Conservation (phyloP, 2,113 vertebrate species). For the Oceanodroma tethys region DNA sequence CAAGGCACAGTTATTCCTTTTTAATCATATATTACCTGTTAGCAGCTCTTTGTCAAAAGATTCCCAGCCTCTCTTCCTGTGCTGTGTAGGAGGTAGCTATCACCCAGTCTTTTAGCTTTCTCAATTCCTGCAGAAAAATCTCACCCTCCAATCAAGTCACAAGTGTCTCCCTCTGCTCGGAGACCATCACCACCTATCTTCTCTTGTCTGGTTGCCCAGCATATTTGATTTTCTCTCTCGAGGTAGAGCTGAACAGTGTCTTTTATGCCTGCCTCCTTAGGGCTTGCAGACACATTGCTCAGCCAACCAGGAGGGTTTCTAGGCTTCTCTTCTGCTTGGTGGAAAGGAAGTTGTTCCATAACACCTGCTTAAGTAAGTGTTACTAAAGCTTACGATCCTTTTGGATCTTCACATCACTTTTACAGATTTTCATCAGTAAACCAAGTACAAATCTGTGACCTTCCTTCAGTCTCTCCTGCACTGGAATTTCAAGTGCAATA, state of each 20-base stretch:
- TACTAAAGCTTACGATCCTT: neutral
- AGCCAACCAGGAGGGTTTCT: neutral
- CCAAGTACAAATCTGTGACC: neutral
- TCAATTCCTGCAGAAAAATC: neutral
- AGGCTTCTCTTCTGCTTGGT: neutral
- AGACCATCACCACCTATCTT: neutral
- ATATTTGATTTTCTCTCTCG: neutral
- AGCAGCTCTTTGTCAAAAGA: neutral
- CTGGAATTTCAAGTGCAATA: neutral
- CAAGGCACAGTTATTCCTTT: slow-evolving; percentile 22
- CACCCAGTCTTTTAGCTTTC: neutral
- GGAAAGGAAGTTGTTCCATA: neutral
- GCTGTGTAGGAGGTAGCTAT: neutral
- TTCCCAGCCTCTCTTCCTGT: neutral
- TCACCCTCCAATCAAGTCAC: neutral
- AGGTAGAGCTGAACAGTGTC: neutral
- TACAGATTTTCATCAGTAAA: neutral
- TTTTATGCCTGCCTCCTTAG: neutral
- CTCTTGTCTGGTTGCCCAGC: neutral
- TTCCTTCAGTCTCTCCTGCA: neutral
- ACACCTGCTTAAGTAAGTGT: neutral
- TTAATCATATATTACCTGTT: slow-evolving; percentile 25
- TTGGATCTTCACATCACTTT: neutral
- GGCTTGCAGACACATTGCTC: rapidly evolving
- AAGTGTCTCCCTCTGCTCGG: neutral